A percentile compares a stretch with the other conserved stretches of the same genome.
These are phyloP conservation scores for Pelochelys cantorii DNA, from an alignment of 2,797 vertebrate genomes.

Conservation along the genomic window DNA sequence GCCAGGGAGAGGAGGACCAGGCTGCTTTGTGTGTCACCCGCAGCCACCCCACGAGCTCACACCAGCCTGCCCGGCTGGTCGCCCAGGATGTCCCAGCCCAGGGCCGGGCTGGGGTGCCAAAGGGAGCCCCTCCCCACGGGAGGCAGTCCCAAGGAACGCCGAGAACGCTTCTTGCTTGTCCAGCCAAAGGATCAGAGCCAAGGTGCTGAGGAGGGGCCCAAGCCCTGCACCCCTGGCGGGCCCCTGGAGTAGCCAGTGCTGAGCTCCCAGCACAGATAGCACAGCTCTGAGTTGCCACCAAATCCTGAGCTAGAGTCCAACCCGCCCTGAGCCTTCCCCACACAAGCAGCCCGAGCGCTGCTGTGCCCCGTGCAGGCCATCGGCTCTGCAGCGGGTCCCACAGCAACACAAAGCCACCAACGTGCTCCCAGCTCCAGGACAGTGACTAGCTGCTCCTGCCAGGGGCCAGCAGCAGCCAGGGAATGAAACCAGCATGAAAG, in stretches of 20 bases:
- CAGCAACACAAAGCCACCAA: not conserved
- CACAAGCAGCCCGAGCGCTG: not conserved
- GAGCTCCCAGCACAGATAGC: not conserved
- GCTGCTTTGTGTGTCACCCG: not conserved
- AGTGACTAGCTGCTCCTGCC: not conserved
- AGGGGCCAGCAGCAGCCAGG: not conserved
- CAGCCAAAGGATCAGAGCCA: not conserved
- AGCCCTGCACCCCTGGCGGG: not conserved
- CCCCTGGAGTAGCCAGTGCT: not conserved
- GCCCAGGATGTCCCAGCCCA: not conserved
- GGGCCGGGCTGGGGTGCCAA: not conserved
- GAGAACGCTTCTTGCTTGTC: not conserved
- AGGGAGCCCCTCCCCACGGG: not conserved
- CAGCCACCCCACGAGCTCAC: too few relatives aligned
- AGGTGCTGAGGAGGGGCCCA: not conserved
- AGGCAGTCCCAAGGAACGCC: not conserved
- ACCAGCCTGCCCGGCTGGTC: not conserved
- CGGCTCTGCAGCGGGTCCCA: not conserved
- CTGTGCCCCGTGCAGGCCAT: not conserved
- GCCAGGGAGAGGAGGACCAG: not conserved
- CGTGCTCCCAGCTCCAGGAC: not conserved
- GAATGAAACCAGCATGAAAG: not conserved
- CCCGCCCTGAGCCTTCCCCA: rapidly evolving
- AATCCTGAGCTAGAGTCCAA: rapidly evolving
- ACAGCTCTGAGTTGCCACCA: not conserved